Evolutionary conservation across 2,888 invertebrate species (phyloP).

Genomic region (Clostera curtula): DNA sequence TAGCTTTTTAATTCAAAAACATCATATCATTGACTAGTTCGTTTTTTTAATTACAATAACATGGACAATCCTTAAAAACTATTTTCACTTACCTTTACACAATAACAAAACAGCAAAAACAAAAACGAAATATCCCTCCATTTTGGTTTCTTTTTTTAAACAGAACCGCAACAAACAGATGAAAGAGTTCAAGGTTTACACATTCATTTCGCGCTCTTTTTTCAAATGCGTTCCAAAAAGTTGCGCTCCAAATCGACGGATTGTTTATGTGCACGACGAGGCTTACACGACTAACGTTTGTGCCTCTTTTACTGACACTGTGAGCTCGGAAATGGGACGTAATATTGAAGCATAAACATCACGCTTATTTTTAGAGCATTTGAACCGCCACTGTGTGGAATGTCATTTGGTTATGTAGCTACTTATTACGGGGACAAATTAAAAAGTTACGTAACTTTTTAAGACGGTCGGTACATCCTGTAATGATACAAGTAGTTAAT

Average conservation of each 20-base stretch:
- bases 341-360: conserved; percentile 43
- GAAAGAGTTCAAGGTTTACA: conserved; percentile 32
- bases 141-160: conserved; percentile 13
- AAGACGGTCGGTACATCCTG: no score
- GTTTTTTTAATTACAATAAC: neutral
- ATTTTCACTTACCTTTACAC: conserved; percentile 27
- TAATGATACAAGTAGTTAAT: no score
- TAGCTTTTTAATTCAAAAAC: neutral
- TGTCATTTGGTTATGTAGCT: conserved; percentile 27
- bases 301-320: conserved; percentile 39
- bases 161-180: conserved; percentile 25
- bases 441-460: conserved; percentile 50
- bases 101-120: conserved; percentile 20
- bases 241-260: conserved; percentile 30
- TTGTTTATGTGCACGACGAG: conserved; percentile 36
- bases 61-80: conserved; percentile 4
- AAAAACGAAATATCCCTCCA: conserved; percentile 18
- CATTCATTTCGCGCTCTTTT: conserved; percentile 41
- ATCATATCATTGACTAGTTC: neutral
- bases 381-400: conserved; percentile 29
- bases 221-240: conserved; percentile 31
- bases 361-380: conserved; percentile 52
- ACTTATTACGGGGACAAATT: conserved; percentile 37
- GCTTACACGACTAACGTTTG: conserved; percentile 37
- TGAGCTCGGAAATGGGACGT: conserved; percentile 38